Conservation (phyloP, 2,113 vertebrate species). For the Lamprologus callipterus region DNA sequence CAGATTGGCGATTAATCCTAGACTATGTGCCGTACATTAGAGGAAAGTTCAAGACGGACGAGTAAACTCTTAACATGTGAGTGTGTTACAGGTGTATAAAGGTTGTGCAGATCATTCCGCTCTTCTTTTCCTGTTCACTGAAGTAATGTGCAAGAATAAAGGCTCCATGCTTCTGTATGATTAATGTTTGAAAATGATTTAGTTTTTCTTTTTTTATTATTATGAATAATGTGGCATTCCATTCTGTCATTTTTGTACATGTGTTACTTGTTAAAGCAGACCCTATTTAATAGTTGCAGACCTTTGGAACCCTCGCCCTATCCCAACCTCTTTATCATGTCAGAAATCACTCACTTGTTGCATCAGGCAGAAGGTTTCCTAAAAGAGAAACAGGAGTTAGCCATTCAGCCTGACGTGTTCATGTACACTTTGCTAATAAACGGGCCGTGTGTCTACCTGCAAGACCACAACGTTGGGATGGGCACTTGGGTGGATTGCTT, state of each 20-base stretch:
- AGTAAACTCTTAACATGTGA: conserved; percentile 47
- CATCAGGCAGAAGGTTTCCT: neutral
- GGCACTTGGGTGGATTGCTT: neutral
- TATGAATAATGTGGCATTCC: neutral
- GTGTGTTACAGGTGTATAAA: neutral
- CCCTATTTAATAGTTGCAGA: neutral
- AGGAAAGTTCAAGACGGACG: conserved; percentile 80
- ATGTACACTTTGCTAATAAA: conserved; percentile 8
- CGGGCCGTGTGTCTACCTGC: conserved; percentile 35
- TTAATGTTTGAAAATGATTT: neutral
- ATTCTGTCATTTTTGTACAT: neutral
- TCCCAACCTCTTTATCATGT: neutral
- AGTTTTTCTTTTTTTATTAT: neutral
- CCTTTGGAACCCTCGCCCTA: neutral
- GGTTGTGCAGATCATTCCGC: neutral
- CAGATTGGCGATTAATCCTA: conserved; percentile 89
- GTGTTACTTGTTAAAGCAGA: neutral
- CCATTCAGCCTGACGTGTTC: neutral
- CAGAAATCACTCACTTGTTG: neutral
- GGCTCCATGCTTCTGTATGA: neutral
- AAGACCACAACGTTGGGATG: conserved; percentile 24
- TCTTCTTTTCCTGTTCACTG: neutral
- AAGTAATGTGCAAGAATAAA: neutral
- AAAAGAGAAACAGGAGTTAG: neutral
- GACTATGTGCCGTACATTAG: conserved; percentile 88